These are phyloP conservation scores for Rhabdomys pumilio DNA, from an alignment of 2,797 vertebrate genomes.

Conservation along the genomic window DNA sequence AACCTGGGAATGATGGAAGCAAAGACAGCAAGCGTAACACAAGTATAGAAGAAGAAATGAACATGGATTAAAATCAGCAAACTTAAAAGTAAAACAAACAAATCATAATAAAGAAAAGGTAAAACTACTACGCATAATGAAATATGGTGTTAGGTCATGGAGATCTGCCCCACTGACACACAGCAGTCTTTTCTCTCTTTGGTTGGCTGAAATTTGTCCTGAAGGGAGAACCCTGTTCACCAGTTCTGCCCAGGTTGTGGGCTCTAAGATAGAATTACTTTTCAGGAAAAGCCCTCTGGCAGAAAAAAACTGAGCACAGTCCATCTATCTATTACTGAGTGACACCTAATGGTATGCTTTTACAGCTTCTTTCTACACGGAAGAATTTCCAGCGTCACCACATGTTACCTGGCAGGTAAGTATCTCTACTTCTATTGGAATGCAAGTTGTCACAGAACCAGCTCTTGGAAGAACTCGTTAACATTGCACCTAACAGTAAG, in stretches of 20 bases:
- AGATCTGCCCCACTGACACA: background rate
- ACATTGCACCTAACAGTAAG: background rate
- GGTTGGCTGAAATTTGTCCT: background rate
- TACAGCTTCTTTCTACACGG: background rate
- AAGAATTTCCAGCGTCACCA: background rate
- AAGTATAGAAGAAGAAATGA: conserved; percentile 74
- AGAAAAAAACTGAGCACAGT: background rate
- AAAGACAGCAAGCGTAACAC: conserved; percentile 90
- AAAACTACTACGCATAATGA: conserved; percentile 68
- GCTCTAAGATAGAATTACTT: background rate
- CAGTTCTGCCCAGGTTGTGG: background rate
- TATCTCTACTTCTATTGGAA: background rate
- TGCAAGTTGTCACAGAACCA: background rate
- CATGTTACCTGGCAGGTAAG: background rate
- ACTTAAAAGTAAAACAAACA: conserved; percentile 69
- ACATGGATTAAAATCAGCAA: conserved; percentile 71
- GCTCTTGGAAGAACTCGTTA: background rate
- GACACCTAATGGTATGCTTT: background rate
- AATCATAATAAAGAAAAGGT: conserved; percentile 67
- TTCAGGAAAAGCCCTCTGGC: conserved; percentile 1
- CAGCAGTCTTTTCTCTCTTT: conserved; percentile 22
- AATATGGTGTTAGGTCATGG: conserved; percentile 10
- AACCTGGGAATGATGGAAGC: conserved; percentile 89
- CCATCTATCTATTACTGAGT: background rate
- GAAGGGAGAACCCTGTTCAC: background rate